Base-by-base conservation (phyloP, 2,888 invertebrate species). In the Chrysolina haemoptera region DNA sequence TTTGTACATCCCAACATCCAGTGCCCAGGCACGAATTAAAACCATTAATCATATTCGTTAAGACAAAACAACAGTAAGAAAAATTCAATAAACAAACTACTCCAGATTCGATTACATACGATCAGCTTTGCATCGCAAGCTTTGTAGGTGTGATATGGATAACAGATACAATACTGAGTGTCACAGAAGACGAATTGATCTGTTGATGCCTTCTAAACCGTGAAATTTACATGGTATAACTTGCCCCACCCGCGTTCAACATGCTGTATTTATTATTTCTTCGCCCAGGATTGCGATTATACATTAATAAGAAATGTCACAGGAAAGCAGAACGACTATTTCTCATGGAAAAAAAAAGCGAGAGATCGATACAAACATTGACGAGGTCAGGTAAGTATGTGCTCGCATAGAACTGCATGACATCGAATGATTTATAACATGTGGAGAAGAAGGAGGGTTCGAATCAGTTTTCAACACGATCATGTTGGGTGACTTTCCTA, bases 151-250 rank as follows among this genome's bases (percentile, higher is more conserved):
- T 59, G 59, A 59, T 59, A 59, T 59, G 59, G 16, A 27, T 59
- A 59, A 59, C 59, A 59, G 22, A 43, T 41, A 63, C 35, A 48
- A 12, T 65, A 22, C 43, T 35, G 50, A 14, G 16, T 50, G 66
- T 66, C 66, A 66, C 16, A 50, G 50, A 66, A 66, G 48, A 65
- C 27, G 46, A 46, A 65, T 65, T 46, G 48, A 22, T 65, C 46
- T 22, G 59, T 35, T 22, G 27, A 59, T 59, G 59, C 35, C 27
- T 59, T 14, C 59, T 22, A 59, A n/a, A 59, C 59, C 59, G 59
- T 59, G 35, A 59, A 59, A 59, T 59, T 59, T 59, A 59, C 59
- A 12, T 12, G 35, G 10, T 22, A 59, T 12, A 35, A 35, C 59
- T 59, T n/a, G 59, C 59, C 59, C 22, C n/a, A 10, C 35, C 59